Evolutionary conservation across 2,113 vertebrate genomes (phyloP).

Genomic region (Leucopsar rothschildi): DNA sequence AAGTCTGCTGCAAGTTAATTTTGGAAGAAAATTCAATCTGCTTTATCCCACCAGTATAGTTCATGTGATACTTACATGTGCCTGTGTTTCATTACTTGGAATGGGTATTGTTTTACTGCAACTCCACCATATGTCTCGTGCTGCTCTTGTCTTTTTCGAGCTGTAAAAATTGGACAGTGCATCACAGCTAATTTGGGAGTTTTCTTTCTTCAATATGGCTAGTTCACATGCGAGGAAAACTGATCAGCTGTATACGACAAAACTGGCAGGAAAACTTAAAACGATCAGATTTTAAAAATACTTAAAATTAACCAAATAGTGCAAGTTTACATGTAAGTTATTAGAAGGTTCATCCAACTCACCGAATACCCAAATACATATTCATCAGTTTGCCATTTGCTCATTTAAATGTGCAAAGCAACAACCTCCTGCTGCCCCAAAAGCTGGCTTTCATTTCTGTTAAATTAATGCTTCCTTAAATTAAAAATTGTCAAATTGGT

Average conservation of each 20-base stretch:
- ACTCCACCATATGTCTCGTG: too few relatives aligned
- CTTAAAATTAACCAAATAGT: neutral
- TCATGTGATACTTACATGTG: neutral
- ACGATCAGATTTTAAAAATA: neutral
- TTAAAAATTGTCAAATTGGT: neutral
- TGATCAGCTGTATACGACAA: neutral
- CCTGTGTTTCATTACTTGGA: neutral
- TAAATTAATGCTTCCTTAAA: neutral
- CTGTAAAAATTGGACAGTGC: neutral
- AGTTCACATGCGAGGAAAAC: neutral
- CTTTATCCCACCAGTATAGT: neutral
- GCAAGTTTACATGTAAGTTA: neutral
- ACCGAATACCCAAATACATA: neutral
- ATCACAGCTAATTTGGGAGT: neutral
- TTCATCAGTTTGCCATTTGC: neutral
- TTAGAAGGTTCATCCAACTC: neutral
- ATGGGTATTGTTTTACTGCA: neutral
- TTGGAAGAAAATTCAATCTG: neutral
- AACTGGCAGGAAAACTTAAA: neutral
- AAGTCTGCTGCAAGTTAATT: neutral
- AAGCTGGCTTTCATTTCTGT: neutral
- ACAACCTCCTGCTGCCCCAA: neutral
- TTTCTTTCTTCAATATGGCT: neutral
- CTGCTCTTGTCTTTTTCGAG: neutral
- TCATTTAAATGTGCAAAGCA: neutral